phyloP scores from a whole-genome alignment of 1,140 invertebrate species.

The Heliothis virescens region DNA sequence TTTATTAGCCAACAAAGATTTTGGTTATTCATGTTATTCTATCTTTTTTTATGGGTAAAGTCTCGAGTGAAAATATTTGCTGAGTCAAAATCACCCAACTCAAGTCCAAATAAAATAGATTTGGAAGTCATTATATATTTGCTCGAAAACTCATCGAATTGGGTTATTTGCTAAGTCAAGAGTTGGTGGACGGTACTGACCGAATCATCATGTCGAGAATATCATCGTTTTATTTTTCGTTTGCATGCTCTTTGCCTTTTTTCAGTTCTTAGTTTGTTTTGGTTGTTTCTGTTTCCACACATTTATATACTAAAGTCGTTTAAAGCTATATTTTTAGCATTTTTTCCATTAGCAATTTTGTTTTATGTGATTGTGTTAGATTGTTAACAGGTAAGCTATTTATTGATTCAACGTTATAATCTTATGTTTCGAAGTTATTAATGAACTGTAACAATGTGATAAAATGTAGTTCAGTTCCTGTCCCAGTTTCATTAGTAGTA shows the following conservation, averaged over 20 bases:
- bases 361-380: background rate
- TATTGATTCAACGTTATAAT: background rate
- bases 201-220: conserved; percentile 15
- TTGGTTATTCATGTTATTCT: background rate
- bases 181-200: conserved; percentile 11
- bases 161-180: conserved; percentile 14
- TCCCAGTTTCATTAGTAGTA: background rate
- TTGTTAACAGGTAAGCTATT: conserved; percentile 4
- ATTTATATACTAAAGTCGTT: conserved; percentile 4
- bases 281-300: conserved; percentile 17
- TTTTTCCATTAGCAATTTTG: background rate
- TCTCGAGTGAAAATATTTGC: background rate
- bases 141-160: background rate
- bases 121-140: conserved; percentile 26
- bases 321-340: conserved; percentile 24
- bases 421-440: background rate
- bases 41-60: too few relatives aligned
- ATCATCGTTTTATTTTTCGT: conserved; percentile 36
- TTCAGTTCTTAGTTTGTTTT: conserved; percentile 26
- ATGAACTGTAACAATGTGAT: conserved; percentile 10
- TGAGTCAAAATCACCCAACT: background rate
- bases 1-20: background rate
- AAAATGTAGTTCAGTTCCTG: conserved; percentile 17
- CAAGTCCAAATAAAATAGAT: conserved; percentile 1
- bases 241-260: conserved; percentile 32